Conservation (phyloP, 2,113 vertebrate species). For the Hyla sarda region DNA sequence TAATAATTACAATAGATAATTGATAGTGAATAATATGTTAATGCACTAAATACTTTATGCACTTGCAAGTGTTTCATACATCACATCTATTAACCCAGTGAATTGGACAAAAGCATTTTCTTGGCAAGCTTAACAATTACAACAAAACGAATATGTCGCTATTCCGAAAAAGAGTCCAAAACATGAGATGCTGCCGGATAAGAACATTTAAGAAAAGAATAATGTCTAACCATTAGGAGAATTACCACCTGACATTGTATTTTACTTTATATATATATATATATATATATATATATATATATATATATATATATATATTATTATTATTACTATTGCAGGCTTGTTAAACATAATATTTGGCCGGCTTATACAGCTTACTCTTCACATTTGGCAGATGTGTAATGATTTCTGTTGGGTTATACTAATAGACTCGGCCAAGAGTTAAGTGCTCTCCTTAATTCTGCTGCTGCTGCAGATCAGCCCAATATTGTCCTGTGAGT, state of each 20-base stretch:
- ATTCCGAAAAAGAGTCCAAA: not conserved
- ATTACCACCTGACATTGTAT: not conserved
- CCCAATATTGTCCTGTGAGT: conserved; percentile 47
- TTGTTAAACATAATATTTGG: conserved; percentile 7
- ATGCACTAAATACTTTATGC: not conserved
- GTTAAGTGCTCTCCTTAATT: conserved; percentile 9
- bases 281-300: too few species aligned
- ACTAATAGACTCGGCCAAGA: conserved; percentile 19
- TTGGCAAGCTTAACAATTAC: not conserved
- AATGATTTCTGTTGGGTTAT: not conserved
- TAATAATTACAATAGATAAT: not conserved
- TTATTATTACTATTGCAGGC: not conserved
- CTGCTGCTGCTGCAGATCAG: not conserved
- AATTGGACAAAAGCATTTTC: not conserved
- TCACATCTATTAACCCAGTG: not conserved
- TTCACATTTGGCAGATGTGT: conserved; percentile 4
- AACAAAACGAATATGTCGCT: not conserved
- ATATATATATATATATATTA: too few species aligned
- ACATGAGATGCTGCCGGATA: not conserved
- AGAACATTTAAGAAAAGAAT: not conserved
- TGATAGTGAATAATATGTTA: not conserved
- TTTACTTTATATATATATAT: not conserved
- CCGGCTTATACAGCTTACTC: conserved; percentile 27
- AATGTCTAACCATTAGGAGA: not conserved
- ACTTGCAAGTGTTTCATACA: not conserved